Evolutionary conservation across 2,888 invertebrate genomes (phyloP).

Genomic region (Rhingia rostrata): DNA sequence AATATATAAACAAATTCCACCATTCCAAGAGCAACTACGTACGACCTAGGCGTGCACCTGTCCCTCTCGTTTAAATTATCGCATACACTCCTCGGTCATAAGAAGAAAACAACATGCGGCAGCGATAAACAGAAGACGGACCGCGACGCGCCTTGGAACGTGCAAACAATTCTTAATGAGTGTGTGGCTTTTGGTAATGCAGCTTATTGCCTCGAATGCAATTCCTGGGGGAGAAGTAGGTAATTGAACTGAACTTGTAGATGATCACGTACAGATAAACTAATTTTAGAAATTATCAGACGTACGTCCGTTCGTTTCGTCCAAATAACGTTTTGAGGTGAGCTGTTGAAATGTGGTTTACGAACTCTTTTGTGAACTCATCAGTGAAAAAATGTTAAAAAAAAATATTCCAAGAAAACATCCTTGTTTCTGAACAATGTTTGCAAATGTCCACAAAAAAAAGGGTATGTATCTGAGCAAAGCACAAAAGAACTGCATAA

Average conservation of each 20-base stretch:
- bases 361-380: too few species aligned
- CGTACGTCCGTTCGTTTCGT: neutral
- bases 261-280: conserved; percentile 11
- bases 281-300: conserved; percentile 26
- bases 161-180: conserved; percentile 22
- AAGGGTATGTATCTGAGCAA: too few species aligned
- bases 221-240: conserved; percentile 14
- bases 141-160: conserved; percentile 7
- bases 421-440: too few species aligned
- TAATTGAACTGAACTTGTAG: conserved; percentile 18
- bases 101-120: conserved; percentile 3
- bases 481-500: too few species aligned
- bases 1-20: too few species aligned
- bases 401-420: too few species aligned
- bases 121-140: conserved; percentile 32
- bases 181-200: conserved; percentile 18
- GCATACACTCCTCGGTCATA: neutral
- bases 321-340: too few species aligned
- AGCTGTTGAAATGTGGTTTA: too few species aligned
- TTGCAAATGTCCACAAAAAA: too few species aligned
- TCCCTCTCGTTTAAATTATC: neutral
- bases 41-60: too few species aligned
- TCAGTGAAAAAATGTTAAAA: too few species aligned
- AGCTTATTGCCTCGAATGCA: conserved; percentile 30
- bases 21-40: too few species aligned